Evolutionary conservation across 2,797 vertebrate species (phyloP), one percentile per base, ranked within the genome.

Genomic region (Pantherophis alleghaniensis): DNA sequence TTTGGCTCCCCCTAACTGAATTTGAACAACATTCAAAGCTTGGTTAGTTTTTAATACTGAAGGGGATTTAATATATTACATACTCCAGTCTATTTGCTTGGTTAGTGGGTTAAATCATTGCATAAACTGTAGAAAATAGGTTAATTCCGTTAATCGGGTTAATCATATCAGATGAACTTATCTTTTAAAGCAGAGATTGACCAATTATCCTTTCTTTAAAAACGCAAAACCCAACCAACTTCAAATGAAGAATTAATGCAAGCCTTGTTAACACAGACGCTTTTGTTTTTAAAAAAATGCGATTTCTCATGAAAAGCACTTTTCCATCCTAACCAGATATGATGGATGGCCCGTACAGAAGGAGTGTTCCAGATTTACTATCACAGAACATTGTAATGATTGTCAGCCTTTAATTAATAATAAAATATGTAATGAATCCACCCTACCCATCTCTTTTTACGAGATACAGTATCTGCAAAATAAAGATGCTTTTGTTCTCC

Each of bases 361-460:
- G 69, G 69, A 20, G 32, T 22, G 18, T 79, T 79, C 18, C 69
- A 79, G 18, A 79, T 79, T 79, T 42, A 79, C 69, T 79, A 79
- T 79, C 37, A 42, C 9, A 10, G 69, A 22, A 87, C 51, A 20
- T 56, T n/a, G 51, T 28, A 87, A 32, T 53, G 69, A 79, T 79
- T 79, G 69, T 55, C 59, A 87, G 91, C 89, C 90, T 91, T 90
- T 79, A 79, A 79, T 79, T 79, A 79, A 79, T 79, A 79, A 79
- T 79, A 79, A 79, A 79, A 79, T 42, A 42, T 79, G 69, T 20
- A 79, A 79, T 47, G 74, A 83, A 83, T 55, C 61, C 89, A 86
- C 51, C 5, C 87, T 94, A 93, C 56, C 51, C 12, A 22, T 13
- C 47, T 59, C n/a, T 88, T 79, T 90, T 28, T 91, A 0, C 0